Conservation (phyloP, 2,113 vertebrate species). For the Silurus meridionalis region DNA sequence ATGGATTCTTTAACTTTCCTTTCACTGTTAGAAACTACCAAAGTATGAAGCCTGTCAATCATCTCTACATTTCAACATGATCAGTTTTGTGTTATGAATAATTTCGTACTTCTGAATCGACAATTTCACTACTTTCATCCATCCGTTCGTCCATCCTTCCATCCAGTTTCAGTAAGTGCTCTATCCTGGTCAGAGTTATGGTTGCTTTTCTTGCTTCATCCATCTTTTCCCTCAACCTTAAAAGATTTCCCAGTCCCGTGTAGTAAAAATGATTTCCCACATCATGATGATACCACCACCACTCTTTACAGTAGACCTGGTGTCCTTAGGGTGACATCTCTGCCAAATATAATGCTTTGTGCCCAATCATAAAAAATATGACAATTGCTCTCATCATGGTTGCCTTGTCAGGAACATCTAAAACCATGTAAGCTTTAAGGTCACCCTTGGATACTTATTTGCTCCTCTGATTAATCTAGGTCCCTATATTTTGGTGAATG, state of each 20-base stretch:
- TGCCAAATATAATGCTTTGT: not conserved
- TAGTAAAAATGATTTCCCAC: no score
- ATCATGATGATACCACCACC: not conserved
- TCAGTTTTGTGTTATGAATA: not conserved
- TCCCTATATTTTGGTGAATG: not conserved
- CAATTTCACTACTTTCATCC: not conserved
- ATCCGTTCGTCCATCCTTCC: not conserved
- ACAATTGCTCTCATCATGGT: not conserved
- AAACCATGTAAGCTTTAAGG: not conserved
- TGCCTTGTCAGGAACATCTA: not conserved
- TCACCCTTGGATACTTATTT: not conserved
- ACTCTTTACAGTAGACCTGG: not conserved
- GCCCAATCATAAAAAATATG: not conserved
- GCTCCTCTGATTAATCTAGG: not conserved
- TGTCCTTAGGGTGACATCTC: not conserved
- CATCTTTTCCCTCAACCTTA: not conserved
- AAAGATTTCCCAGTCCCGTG: not conserved
- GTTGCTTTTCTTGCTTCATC: not conserved
- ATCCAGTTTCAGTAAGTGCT: not conserved
- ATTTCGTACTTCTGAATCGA: not conserved
- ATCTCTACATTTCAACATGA: not conserved
- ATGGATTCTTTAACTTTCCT: not conserved
- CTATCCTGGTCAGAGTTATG: not conserved
- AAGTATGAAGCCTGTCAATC: not conserved
- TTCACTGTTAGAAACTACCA: not conserved